These are phyloP conservation scores for Drosophila orosa DNA, from an alignment of 1,140 invertebrate genomes.

Conservation along the genomic window DNA sequence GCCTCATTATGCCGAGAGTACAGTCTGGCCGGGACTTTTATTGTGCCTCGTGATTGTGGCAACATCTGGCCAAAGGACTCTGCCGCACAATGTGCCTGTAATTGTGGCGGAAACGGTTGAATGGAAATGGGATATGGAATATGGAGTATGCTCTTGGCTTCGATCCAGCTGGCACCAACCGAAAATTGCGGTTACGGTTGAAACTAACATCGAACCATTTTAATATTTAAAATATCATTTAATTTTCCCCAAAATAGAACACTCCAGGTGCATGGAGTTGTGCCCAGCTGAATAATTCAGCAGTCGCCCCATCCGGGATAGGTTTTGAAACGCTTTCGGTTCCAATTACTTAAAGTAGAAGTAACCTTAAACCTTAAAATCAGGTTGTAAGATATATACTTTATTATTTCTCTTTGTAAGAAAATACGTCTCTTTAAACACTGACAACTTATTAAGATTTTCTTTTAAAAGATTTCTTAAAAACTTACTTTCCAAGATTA, in stretches of 20 bases:
- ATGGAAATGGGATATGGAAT: conserved; percentile 38
- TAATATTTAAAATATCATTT: conserved; percentile 56
- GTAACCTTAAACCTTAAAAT: neutral
- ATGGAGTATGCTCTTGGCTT: conserved; percentile 39
- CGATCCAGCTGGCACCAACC: conserved; percentile 34
- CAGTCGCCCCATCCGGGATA: neutral
- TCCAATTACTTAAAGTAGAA: neutral
- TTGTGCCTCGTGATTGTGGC: conserved; percentile 35
- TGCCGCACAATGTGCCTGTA: conserved; percentile 43
- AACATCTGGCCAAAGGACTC: conserved; percentile 40
- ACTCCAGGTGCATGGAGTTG: neutral
- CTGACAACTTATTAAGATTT: neutral
- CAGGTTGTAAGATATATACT: neutral
- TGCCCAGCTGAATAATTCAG: conserved; percentile 10
- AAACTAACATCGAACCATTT: conserved; percentile 38
- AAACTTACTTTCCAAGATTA: neutral
- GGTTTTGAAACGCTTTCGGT: neutral
- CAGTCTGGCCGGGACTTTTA: conserved; percentile 38
- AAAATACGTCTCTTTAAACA: neutral
- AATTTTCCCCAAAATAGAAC: conserved; percentile 9
- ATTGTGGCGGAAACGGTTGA: conserved; percentile 40
- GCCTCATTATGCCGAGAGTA: conserved; percentile 46
- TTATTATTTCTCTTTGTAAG: neutral
- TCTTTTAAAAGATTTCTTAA: neutral
- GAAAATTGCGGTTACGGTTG: conserved; percentile 16